phyloP scores from a whole-genome alignment of 1,140 invertebrate genomes.

The Drosophila ficusphila region DNA sequence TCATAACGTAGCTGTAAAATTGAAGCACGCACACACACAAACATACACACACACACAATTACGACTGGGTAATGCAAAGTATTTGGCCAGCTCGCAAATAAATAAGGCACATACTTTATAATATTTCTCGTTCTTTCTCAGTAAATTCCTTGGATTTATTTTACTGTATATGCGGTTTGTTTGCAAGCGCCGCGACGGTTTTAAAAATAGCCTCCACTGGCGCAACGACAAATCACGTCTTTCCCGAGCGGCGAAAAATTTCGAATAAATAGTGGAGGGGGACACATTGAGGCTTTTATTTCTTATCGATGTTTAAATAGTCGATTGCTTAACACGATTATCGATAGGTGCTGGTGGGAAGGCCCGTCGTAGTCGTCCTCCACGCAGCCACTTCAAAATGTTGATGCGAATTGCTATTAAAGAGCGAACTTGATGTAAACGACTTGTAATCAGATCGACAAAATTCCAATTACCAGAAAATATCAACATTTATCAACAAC shows the following conservation, averaged over 20 bases:
- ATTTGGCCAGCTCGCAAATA: not conserved
- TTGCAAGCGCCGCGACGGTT: slow-evolving; percentile 34
- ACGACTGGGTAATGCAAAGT: not conserved
- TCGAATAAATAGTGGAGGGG: slow-evolving; percentile 7
- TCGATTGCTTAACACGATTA: too few relatives aligned
- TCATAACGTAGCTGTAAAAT: slow-evolving; percentile 41
- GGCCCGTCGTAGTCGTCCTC: too few relatives aligned
- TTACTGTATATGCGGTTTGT: slow-evolving; percentile 14
- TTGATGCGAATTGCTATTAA: too few relatives aligned
- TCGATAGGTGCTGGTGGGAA: too few relatives aligned
- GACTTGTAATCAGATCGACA: too few relatives aligned
- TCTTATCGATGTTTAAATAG: too few relatives aligned
- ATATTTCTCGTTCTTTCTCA: slow-evolving; percentile 46
- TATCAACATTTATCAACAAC: too few relatives aligned
- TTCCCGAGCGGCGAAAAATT: slow-evolving; percentile 25
- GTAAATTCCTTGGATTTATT: slow-evolving; percentile 20
- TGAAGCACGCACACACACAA: slow-evolving; percentile 10
- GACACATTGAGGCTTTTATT: too few relatives aligned
- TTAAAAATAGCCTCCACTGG: slow-evolving; percentile 53
- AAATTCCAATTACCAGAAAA: too few relatives aligned
- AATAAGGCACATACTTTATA: slow-evolving; percentile 46
- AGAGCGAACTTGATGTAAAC: too few relatives aligned
- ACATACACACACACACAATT: slow-evolving; percentile 15
- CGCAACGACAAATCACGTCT: slow-evolving; percentile 36
- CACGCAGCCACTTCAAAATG: too few relatives aligned